Base-by-base conservation (phyloP, 2,888 invertebrate genomes). In the Brenthis ino region DNA sequence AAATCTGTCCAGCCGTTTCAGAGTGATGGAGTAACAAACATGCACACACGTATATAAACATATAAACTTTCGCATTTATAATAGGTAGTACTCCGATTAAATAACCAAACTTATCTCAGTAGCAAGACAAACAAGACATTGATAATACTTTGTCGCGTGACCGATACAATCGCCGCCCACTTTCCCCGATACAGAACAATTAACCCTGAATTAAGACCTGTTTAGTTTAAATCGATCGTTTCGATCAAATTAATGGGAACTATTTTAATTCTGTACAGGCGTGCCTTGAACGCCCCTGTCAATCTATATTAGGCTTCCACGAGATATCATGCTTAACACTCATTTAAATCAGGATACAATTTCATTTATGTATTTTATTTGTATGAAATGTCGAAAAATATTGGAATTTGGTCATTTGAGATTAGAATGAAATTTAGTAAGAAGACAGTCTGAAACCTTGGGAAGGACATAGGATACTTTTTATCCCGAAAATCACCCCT, bases 181-280 rank as follows among this genome's bases (percentile, higher is more conserved):
- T 72, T 74, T 72, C 72, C 70, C 69, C 74, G 61, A 72, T 73
- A 74, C 65, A 72, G 71, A 78, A 78, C 79, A 79, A 82, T 79
- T 77, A 79, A 79, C 77, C 69, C 72, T 76, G 74, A 75, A 79
- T 79, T 77, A 76, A 78, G 73, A 71, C 67, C 70, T 71, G 75
- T 74, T 77, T 75, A 77, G 58, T 72, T 57, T 67, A 64, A 66
- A 69, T 71, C 66, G 69, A 66, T 65, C 65, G 61, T 51, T 68
- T 55, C 51, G 28, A 65, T 67, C 54, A 60, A 60, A 67, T 67
- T 67, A 67, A 67, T 67, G 66, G 60, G 14, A 50, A 14, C 51
- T 37, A 53, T 63, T 61, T 50, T 55, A 47, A 50, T 43, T 24
- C 13, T 57, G 66, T 61, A 60, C 33, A 55, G 67, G 60, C 67